phyloP scores from a whole-genome alignment of 2,888 invertebrate genomes.

The Drosophila hamatofila region DNA sequence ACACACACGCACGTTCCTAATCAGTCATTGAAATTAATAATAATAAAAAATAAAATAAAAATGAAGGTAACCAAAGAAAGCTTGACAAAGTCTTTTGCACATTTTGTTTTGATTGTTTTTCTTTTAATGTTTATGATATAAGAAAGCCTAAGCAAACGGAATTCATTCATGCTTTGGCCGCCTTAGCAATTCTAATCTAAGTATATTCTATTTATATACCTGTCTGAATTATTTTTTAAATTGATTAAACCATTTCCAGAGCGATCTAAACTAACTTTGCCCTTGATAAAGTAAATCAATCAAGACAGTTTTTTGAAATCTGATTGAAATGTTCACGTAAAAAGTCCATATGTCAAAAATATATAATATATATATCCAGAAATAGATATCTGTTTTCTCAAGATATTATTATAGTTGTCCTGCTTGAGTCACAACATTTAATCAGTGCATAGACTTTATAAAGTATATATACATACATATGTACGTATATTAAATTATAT shows the following conservation, averaged over 20 bases:
- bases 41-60: not conserved
- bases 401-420: no score
- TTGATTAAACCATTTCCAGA: not conserved
- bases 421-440: no score
- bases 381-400: not conserved
- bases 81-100: not conserved
- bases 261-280: not conserved
- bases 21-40: conserved; percentile 25
- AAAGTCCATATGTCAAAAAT: not conserved
- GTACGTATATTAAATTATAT: no score
- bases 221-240: not conserved
- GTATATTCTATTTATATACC: not conserved
- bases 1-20: conserved; percentile 20
- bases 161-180: conserved; percentile 6
- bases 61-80: not conserved
- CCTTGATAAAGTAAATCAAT: not conserved
- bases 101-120: not conserved
- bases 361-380: no score
- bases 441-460: no score
- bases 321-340: not conserved
- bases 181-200: not conserved
- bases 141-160: not conserved
- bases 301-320: not conserved
- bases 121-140: not conserved
- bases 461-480: no score